Conservation (phyloP, 2,888 invertebrate species). For the Leptinotarsa juncta region DNA sequence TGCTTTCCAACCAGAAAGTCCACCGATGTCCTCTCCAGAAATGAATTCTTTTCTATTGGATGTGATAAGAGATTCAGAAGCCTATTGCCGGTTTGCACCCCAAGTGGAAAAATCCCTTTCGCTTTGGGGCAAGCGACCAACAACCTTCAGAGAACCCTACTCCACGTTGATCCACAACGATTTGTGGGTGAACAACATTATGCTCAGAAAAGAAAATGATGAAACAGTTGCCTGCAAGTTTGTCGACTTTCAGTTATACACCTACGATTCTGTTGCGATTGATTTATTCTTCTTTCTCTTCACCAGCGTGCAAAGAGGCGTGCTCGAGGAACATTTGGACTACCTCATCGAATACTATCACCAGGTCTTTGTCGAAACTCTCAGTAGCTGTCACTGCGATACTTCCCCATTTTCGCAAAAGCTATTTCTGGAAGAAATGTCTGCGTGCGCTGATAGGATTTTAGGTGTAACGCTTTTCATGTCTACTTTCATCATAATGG, state of each 20-base stretch:
- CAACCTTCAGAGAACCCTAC: conserved; percentile 62
- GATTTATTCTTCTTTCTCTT: conserved; percentile 54
- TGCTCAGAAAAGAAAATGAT: conserved; percentile 63
- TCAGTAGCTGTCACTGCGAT: conserved; percentile 25
- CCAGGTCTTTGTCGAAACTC: conserved; percentile 25
- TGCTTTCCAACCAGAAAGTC: conserved; percentile 5
- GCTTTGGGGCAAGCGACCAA: not conserved
- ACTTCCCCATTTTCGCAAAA: conserved; percentile 28
- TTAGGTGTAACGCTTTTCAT: conserved; percentile 31
- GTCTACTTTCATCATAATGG: conserved; percentile 8
- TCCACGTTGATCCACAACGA: conserved; percentile 69
- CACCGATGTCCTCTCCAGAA: conserved; percentile 2
- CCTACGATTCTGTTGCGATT: conserved; percentile 45
- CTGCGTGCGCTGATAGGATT: conserved; percentile 9
- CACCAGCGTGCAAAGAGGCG: conserved; percentile 44
- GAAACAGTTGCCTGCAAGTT: conserved; percentile 45
- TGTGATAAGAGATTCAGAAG: conserved; percentile 18
- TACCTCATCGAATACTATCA: conserved; percentile 27
- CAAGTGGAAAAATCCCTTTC: conserved; percentile 22
- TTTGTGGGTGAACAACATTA: conserved; percentile 72
- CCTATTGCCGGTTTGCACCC: conserved; percentile 14
- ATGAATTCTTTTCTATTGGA: not conserved
- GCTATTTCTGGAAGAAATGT: conserved; percentile 31
- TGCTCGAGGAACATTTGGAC: conserved; percentile 28
- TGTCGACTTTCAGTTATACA: conserved; percentile 53